Conservation (phyloP, 2,797 vertebrate species). For the Percopsis omiscomaycus region DNA sequence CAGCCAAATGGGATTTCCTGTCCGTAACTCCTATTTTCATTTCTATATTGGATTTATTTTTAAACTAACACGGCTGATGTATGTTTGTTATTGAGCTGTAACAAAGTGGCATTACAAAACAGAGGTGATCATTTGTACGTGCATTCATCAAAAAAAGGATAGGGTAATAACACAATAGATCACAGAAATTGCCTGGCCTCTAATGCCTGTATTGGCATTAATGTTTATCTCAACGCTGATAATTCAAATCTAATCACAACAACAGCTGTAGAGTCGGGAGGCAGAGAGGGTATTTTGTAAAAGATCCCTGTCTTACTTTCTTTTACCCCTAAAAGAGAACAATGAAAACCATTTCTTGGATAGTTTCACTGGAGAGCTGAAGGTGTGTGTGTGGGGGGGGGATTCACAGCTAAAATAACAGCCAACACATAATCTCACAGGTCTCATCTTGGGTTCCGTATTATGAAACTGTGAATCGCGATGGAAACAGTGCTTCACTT, state of each 20-base stretch:
- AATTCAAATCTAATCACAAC: constrained; percentile 61
- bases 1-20: background rate
- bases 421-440: constrained; percentile 6
- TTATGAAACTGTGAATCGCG: background rate
- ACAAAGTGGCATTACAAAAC: constrained; percentile 6
- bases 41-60: background rate
- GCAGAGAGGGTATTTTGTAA: constrained; percentile 21
- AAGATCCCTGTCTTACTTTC: constrained; percentile 37
- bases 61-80: background rate
- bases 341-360: background rate
- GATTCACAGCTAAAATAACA: background rate
- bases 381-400: too few relatives aligned
- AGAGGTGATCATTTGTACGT: constrained; percentile 11
- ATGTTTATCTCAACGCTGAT: constrained; percentile 53
- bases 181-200: constrained; percentile 54
- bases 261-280: constrained; percentile 48
- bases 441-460: background rate
- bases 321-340: background rate
- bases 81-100: background rate
- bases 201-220: constrained; percentile 53
- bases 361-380: background rate
- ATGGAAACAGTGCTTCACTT: constrained; percentile 11
- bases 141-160: constrained; percentile 37
- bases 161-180: constrained; percentile 64
- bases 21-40: background rate